Evolutionary conservation across 1,140 invertebrate genomes (phyloP), one percentile per base, ranked within the genome.

Genomic region (Pantala flavescens): DNA sequence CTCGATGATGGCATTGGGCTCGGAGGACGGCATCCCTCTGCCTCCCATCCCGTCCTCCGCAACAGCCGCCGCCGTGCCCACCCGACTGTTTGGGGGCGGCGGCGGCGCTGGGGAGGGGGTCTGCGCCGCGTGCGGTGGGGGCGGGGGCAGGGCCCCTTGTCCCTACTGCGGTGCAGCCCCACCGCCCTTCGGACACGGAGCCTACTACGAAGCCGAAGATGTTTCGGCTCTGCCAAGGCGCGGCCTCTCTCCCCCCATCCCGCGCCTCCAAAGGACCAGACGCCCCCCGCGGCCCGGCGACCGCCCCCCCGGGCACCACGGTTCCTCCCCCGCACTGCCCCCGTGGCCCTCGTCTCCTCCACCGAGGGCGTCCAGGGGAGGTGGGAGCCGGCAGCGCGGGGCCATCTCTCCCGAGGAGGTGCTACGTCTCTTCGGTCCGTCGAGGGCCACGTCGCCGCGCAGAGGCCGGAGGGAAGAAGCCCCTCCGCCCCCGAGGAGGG

Each of bases 271-370:
- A 21, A 3, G 49, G 49, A 21, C 49, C 49, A 63, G 49, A 21
- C 49, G 49, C 16, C 49, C 49, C 49, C 49, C 49, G 12, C 49
- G 49, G 14, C 49, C 49, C 49, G 49, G 49, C 49, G 49, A 63
- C 49, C 49, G 49, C 49, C 49, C 49, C 49, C 49, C 49, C 49
- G 49, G 49, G n/a, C 49, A 63, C 49, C 49, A 63, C 49, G 49
- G 49, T 21, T 63, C 49, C 2, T 63, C 49, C 16, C 49, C 49
- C 49, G 49, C 49, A 21, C 49, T 63, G 49, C 49, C 49, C 16
- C 49, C 49, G 49, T 63, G 49, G 49, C 49, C 49, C 16, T 63
- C 49, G 16, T 63, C 49, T 5, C 49, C 49, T 19, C 49, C 49
- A 3, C 49, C 49, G 14, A 16, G 49, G 16, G 28, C 3, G 28